Percentiles rank a stretch among this genome's conserved stretches.
Evolutionary conservation across 2,113 vertebrate species (phyloP).

Genomic region (Cichladusa arquata): DNA sequence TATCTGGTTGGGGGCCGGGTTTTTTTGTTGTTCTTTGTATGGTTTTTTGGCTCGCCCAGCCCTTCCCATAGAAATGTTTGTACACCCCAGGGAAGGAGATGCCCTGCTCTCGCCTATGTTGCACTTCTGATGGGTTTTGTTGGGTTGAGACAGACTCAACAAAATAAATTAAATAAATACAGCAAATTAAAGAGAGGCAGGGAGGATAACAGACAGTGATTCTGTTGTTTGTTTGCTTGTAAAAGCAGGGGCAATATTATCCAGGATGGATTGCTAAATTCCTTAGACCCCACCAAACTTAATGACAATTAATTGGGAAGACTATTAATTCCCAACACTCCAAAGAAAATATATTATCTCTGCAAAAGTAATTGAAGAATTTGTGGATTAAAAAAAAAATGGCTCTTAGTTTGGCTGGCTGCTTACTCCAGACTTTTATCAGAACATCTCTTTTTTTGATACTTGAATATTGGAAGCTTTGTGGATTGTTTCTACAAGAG

Average conservation of each 20-base stretch:
- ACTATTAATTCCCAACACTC: background rate
- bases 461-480: conserved; percentile 55
- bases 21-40: background rate
- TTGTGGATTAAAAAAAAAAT: background rate
- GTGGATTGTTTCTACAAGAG: conserved; percentile 33
- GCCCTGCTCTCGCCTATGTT: background rate
- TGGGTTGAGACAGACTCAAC: background rate
- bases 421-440: background rate
- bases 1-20: background rate
- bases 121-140: background rate
- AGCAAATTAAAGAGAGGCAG: background rate
- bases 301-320: background rate
- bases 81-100: background rate
- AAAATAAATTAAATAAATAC: background rate
- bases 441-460: conserved; percentile 10
- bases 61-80: background rate
- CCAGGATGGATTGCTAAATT: background rate
- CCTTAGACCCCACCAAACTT: background rate
- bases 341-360: background rate
- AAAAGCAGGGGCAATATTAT: background rate
- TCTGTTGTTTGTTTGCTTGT: background rate
- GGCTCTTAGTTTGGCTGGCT: background rate
- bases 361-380: background rate
- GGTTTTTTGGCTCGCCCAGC: background rate
- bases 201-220: background rate